Evolutionary conservation across 2,113 vertebrate species (phyloP), one percentile per base, ranked within the genome.

Genomic region (Galemys pyrenaicus): DNA sequence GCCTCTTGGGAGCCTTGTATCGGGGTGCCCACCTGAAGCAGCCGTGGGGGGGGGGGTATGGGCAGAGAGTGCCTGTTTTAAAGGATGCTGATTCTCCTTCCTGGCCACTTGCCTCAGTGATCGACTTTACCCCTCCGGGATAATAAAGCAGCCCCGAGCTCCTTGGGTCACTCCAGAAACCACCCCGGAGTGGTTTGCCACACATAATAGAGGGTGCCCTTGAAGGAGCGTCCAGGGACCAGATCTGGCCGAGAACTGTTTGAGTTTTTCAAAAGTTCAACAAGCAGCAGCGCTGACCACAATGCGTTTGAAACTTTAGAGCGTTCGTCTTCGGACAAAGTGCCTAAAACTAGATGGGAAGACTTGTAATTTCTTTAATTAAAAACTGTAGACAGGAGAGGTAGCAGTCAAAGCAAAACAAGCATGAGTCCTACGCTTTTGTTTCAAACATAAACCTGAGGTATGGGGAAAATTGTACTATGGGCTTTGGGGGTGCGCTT

Each of bases 321-420:
- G 94, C 93, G 41, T 92, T 84, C 20, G 41, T 92, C 94, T 95
- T 88, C 82, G 91, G 96, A 95, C 70, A 84, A 95, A 95, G 67
- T 79, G 41, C 96, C 96, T 95, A 84, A 96, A 97, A 96, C 93
- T 80, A 96, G 90, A 95, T 54, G 64, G 92, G 16, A 95, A 97
- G 90, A 94, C 94, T 75, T 96, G 39, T 93, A 96, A 97, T 97
- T 97, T 96, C 95, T 96, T 93, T 94, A 97, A 97, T 97, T 97
- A 97, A 97, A 97, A 97, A 96, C 87, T 92, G 73, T 87, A 60
- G 71, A 81, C 81, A 92, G 67, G 73, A 97, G 94, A 97, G 92
- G 84, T 95, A 94, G 90, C 67, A 35, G 80, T 86, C 68, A 79
- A 86, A 94, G 87, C 80, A 95, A 97, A 97, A 95, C 94, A 89